These are phyloP conservation scores for Endomychus coccineus DNA, from an alignment of 2,888 invertebrate genomes.

Conservation along the genomic window DNA sequence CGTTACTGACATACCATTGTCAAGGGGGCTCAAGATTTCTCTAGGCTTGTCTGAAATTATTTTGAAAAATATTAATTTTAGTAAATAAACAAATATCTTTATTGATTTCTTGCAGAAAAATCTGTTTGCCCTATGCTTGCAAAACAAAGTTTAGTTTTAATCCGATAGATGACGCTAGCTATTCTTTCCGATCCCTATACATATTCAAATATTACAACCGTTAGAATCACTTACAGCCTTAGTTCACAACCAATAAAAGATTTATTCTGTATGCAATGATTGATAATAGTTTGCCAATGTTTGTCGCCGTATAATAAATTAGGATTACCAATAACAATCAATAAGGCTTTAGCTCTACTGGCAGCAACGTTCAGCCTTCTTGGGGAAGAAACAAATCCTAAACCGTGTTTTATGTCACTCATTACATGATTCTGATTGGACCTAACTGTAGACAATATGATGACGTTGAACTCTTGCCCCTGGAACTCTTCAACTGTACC, in stretches of 20 bases:
- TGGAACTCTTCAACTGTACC: constrained; percentile 84
- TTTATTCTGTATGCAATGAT: constrained; percentile 54
- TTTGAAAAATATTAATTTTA: too few relatives aligned
- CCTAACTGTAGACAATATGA: constrained; percentile 66
- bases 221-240: too few relatives aligned
- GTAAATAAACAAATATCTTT: too few relatives aligned
- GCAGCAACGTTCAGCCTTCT: constrained; percentile 85
- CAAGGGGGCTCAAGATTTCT: too few relatives aligned
- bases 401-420: constrained; percentile 46
- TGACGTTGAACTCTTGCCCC: constrained; percentile 68
- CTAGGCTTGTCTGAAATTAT: too few relatives aligned
- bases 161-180: too few relatives aligned
- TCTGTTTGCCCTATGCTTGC: too few relatives aligned
- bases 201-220: too few relatives aligned
- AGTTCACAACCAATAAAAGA: constrained; percentile 68
- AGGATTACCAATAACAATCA: constrained; percentile 81
- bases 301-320: constrained; percentile 57
- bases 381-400: constrained; percentile 68
- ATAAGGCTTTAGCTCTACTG: constrained; percentile 72
- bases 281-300: constrained; percentile 60
- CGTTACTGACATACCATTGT: too few relatives aligned
- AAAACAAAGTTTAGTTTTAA: too few relatives aligned
- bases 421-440: constrained; percentile 43
- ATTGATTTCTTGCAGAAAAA: too few relatives aligned
- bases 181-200: too few relatives aligned